Conservation (phyloP, 2,113 vertebrate genomes). For the Dendrocopos noguchii region DNA sequence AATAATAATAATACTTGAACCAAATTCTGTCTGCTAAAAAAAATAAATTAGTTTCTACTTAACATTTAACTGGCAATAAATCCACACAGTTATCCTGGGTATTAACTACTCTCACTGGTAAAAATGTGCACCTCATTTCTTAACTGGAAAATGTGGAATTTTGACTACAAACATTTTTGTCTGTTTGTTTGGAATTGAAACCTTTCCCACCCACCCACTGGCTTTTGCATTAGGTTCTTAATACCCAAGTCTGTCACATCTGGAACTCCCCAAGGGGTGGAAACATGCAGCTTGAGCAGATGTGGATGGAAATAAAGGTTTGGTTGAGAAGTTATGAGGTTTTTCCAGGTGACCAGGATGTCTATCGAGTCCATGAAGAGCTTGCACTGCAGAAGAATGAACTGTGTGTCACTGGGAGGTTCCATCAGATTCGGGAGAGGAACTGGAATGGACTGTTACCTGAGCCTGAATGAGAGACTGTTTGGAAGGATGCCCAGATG, state of each 20-base stretch:
- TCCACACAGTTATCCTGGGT: neutral
- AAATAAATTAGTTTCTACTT: neutral
- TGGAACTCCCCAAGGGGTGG: too few relatives aligned
- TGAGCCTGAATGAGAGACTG: too few relatives aligned
- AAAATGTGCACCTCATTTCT: neutral
- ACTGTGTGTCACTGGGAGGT: too few relatives aligned
- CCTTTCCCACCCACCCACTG: neutral
- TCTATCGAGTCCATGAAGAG: too few relatives aligned
- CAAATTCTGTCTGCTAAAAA: neutral
- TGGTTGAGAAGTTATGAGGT: too few relatives aligned
- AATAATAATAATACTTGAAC: neutral
- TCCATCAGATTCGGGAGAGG: too few relatives aligned
- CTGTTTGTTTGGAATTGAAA: neutral
- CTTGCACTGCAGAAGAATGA: too few relatives aligned
- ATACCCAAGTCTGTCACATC: neutral
- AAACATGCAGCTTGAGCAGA: too few relatives aligned
- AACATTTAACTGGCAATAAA: neutral
- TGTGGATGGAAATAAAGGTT: too few relatives aligned
- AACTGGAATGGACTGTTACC: too few relatives aligned
- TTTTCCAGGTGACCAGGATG: too few relatives aligned
- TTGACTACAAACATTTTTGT: neutral
- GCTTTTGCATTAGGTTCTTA: neutral
- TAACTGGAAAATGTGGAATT: neutral
- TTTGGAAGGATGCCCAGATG: too few relatives aligned
- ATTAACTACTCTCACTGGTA: neutral